Evolutionary conservation across 1,140 invertebrate species (phyloP), one percentile per base, ranked within the genome.

Genomic region (Carcinoscorpius rotundicauda): DNA sequence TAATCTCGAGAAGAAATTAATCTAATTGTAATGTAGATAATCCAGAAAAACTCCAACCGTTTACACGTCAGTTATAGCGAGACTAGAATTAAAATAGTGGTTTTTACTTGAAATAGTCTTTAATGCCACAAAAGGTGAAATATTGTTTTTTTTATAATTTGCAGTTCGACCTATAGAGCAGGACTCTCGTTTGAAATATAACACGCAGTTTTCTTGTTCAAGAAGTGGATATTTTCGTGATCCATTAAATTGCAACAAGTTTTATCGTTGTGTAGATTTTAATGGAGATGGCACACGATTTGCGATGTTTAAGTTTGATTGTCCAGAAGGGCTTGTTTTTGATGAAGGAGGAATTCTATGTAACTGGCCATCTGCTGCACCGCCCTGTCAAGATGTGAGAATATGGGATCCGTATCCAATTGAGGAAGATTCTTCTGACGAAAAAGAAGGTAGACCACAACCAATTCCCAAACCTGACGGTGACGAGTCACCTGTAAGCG

Each of bases 171-270:
- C 29, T 29, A 29, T 29, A 29, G 29, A 29, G 2, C 29, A 29
- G 29, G 29, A 29, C 29, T 29, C 29, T 29, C 29, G 29, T 29
- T 29, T 29, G 29, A 29, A 29, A 29, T 29, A 29, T 29, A 29
- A 29, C 29, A 29, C 29, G 29, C 29, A 29, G 29, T 29, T 29
- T 29, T 29, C 29, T 8, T 85, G 84, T 69, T 72, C 68, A 6
- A 62, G 78, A 63, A 80, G 81, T 70, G 87, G 87, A 51, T 88
- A 82, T 70, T 86, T 82, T 72, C 81, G 83, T 6, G 76, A 87
- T 76, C 80, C 81, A 49, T 76, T 76, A 9, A 76, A 83, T 56
- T 89, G 87, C 73, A 81, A 66, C 60, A 63, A 64, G 61, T 73
- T 73, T 64, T 72, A 71, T 51, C 61, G 72, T 52, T 88, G 86